Percentiles rank a stretch among this genome's conserved stretches.
phyloP scores from a whole-genome alignment of 2,113 vertebrate species.

The Perognathus longimembris region DNA sequence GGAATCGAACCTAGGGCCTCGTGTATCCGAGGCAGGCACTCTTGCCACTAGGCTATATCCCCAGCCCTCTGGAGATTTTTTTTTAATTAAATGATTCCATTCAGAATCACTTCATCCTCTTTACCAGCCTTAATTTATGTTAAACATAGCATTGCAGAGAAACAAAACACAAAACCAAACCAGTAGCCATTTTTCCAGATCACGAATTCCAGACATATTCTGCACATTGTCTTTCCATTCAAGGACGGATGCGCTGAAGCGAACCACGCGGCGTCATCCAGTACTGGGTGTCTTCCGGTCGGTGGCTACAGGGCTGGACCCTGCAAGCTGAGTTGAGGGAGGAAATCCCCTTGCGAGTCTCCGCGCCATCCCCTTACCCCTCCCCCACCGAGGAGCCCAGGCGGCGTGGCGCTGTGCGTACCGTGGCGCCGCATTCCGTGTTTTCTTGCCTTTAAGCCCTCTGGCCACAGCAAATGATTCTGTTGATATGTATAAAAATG shows the following conservation, averaged over 20 bases:
- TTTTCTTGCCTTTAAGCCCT: neutral
- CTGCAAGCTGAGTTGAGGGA: neutral
- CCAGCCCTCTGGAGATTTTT: too few relatives aligned
- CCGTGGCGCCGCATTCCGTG: neutral
- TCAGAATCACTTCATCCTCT: neutral
- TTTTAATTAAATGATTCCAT: neutral
- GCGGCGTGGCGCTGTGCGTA: constrained; percentile 11
- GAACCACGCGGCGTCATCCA: neutral
- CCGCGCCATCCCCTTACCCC: neutral
- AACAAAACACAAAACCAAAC: neutral
- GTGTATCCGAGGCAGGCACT: too few relatives aligned
- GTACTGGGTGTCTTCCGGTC: neutral
- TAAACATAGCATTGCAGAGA: constrained; percentile 56
- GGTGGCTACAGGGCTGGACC: neutral
- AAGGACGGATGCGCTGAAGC: neutral
- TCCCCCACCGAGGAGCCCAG: neutral
- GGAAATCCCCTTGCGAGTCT: neutral
- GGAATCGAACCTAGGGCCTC: too few relatives aligned
- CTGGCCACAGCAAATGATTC: constrained; percentile 17
- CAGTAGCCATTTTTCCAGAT: neutral
- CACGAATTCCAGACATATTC: neutral
- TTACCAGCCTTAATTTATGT: constrained; percentile 29
- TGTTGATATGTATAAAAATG: constrained; percentile 61
- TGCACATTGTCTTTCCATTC: neutral
- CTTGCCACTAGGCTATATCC: too few relatives aligned